Percentiles rank a stretch among this genome's conserved stretches.
phyloP scores from a whole-genome alignment of 1,140 invertebrate species.

The Antheraea mylitta region DNA sequence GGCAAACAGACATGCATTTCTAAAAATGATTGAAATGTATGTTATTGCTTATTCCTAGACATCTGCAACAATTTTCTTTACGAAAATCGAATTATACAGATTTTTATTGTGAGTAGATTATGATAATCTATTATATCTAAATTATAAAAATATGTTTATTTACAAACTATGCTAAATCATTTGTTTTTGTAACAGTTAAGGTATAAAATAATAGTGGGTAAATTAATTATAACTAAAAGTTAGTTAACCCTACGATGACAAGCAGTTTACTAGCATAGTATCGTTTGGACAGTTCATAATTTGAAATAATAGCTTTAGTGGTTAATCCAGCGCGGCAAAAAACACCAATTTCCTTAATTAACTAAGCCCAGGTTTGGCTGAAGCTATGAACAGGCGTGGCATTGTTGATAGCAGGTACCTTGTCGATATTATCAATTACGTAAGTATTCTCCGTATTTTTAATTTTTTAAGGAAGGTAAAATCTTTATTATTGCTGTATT shows the following conservation, averaged over 20 bases:
- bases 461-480: background rate
- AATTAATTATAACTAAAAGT: slow-evolving; percentile 27
- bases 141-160: background rate
- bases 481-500: too few species aligned
- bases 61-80: too few species aligned
- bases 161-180: background rate
- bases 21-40: too few species aligned
- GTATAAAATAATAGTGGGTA: background rate
- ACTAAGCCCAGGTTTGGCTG: slow-evolving; percentile 61
- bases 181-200: background rate
- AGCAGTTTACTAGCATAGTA: slow-evolving; percentile 21
- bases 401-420: slow-evolving; percentile 47
- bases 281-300: slow-evolving; percentile 55
- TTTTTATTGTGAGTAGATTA: too few species aligned
- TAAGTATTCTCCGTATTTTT: slow-evolving; percentile 7
- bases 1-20: too few species aligned
- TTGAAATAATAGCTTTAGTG: slow-evolving; percentile 74
- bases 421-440: slow-evolving; percentile 59
- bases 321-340: slow-evolving; percentile 72
- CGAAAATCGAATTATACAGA: too few species aligned
- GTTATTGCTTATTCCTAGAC: too few species aligned
- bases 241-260: slow-evolving; percentile 32
- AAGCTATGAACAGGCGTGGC: slow-evolving; percentile 68
- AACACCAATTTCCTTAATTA: slow-evolving; percentile 78
- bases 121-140: background rate